Evolutionary conservation across 2,888 invertebrate genomes (phyloP), one percentile per base, ranked within the genome.

Genomic region (Leucoptera coffeella): DNA sequence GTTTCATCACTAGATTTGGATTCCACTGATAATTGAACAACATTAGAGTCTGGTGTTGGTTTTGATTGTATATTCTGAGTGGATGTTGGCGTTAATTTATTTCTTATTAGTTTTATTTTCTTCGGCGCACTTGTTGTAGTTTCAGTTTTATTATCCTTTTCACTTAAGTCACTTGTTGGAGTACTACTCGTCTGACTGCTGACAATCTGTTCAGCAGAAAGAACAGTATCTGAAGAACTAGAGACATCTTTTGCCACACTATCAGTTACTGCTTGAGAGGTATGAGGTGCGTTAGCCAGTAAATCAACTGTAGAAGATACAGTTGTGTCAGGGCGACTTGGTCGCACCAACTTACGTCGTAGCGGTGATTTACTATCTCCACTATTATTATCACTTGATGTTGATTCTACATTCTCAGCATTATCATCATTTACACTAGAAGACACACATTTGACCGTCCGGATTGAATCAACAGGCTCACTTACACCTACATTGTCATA

Each of bases 141-240:
- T 50, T 69, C 69, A 51, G 67, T 64, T 61, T 62, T 59, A 56
- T 65, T 64, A n/a, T n/a, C n/a, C n/a, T n/a, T n/a, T 52, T 65
- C 49, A 57, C 55, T 65, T 44, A 60, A 47, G 51, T 62, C 65
- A 51, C 55, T 62, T 53, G 62, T n/a, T n/a, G n/a, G n/a, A n/a
- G n/a, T 40, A 51, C 52, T 57, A 50, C 55, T 61, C 58, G 54
- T 57, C 50, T 60, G 59, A 49, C 20, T 26, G 22, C 19, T 20
- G 13, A 14, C 12, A 14, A n/a, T 10, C n/a, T 19, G 3, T 12
- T 4, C 14, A 20, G 15, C 15, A 15, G 9, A 25, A 37, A 51
- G 41, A 39, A 67, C 50, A 35, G 59, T 55, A 46, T 69, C 69
- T 24, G 69, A 69, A 24, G 69, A 69, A 47, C 69, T 69, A 32